Evolutionary conservation across 2,113 vertebrate genomes (phyloP).

Genomic region (Microtus oregoni): DNA sequence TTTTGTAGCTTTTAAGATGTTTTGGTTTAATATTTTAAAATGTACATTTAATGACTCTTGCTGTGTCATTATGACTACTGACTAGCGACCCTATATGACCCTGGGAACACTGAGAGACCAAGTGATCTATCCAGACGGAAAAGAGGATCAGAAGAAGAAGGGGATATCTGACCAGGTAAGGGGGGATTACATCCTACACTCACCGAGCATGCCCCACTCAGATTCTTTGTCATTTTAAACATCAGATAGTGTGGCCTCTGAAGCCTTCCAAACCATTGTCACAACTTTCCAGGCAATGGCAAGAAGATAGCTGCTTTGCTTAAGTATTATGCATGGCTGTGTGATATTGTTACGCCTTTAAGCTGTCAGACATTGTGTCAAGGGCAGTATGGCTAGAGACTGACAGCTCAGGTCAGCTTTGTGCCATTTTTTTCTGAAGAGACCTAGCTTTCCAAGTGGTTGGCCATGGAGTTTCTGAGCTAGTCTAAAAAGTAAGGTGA

Average conservation of each 20-base stretch:
- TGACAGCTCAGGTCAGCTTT: neutral
- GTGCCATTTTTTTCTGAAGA: constrained; percentile 34
- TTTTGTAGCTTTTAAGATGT: constrained; percentile 49
- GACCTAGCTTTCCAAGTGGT: neutral
- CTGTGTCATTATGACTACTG: constrained; percentile 74
- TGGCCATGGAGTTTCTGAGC: constrained; percentile 8
- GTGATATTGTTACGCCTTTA: neutral
- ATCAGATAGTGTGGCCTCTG: neutral
- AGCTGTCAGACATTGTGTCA: neutral
- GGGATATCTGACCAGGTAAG: constrained; percentile 95
- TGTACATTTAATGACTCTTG: neutral
- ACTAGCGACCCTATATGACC: constrained; percentile 98
- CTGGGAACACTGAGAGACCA: constrained; percentile 97
- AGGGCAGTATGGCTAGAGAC: constrained; percentile 6
- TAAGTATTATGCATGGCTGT: neutral
- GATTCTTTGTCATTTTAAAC: constrained; percentile 44
- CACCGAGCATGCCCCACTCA: neutral
- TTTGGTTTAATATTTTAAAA: constrained; percentile 50
- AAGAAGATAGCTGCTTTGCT: neutral
- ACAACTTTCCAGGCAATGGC: neutral
- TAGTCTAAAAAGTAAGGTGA: constrained; percentile 56
- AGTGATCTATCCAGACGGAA: constrained; percentile 97
- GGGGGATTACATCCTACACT: neutral
- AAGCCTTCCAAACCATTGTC: constrained; percentile 6
- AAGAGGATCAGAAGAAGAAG: constrained; percentile 93